Base-by-base conservation (phyloP, 2,113 vertebrate species). In the Fulmarus glacialis region DNA sequence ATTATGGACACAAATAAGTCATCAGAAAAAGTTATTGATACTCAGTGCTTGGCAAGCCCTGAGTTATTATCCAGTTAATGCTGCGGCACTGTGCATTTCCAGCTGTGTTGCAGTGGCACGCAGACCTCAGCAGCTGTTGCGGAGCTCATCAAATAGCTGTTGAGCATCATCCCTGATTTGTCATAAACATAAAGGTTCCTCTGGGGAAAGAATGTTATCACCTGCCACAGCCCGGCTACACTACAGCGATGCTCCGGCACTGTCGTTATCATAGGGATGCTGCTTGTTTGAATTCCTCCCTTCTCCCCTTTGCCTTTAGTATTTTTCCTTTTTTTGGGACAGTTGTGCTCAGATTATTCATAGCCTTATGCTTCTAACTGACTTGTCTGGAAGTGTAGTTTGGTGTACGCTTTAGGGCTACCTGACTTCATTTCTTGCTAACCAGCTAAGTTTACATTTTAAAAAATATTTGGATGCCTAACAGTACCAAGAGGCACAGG, bases 71-170 rank as follows among this genome's bases (percentile, higher is more conserved):
- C 85, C 82, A 72, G 88, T 94, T 96, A 97, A 83, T 96, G 94
- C 92, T 48, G 67, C 6, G 12, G 90, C 87, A 53, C 70, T 83
- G 74, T 94, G 90, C 74, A 18, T 75, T 97, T 97, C 97, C 96
- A 97, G 97, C 95, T 97, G 97, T 88, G 97, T 66, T 93, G 92
- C 97, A 93, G 91, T 93, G 92, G 91, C 91, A 83, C 1, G 4
- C 93, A 91, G 95, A 93, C 97, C 93, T 91, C 90, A 87, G 93
- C 97, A 96, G 95, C 97, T 97, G 96, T 91, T 97, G 89, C 3
- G 4, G 81, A 95, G 89, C 94, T 97, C 97, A 96, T 98, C 91
- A 97, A 94, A 96, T 96, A 87, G 89, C 92, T 94, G 95, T 97
- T 96, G 96, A 97, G 89, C 94, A 92, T 95, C 96, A 95, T 96